These are phyloP conservation scores for Bembecia ichneumoniformis DNA, from an alignment of 2,888 invertebrate species.

Conservation along the genomic window DNA sequence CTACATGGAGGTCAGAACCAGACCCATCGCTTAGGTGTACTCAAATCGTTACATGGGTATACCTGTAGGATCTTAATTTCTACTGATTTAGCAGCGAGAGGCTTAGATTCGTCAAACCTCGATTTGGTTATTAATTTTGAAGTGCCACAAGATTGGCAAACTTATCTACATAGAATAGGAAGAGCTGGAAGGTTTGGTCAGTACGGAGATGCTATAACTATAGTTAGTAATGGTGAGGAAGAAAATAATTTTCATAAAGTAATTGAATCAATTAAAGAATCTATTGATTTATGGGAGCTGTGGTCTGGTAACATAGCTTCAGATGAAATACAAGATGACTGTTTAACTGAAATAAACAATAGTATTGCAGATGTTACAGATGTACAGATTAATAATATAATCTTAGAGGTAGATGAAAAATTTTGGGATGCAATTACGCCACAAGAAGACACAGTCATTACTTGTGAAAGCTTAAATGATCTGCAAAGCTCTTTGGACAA, in stretches of 20 bases:
- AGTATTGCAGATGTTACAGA: neutral
- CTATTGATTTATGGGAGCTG: constrained; percentile 29
- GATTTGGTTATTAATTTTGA: constrained; percentile 96
- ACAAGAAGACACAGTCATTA: constrained; percentile 2
- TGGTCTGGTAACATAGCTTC: constrained; percentile 31
- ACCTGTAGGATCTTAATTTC: constrained; percentile 89
- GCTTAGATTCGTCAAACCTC: constrained; percentile 94
- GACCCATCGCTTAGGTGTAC: constrained; percentile 79
- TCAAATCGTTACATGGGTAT: constrained; percentile 83
- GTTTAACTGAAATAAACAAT: neutral
- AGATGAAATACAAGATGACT: neutral
- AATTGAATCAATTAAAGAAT: constrained; percentile 68
- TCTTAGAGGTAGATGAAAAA: constrained; percentile 7
- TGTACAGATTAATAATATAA: neutral
- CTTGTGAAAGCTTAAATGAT: neutral
- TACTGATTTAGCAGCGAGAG: constrained; percentile 92
- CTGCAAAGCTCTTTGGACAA: neutral
- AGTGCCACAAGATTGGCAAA: constrained; percentile 82
- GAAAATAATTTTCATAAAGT: constrained; percentile 69
- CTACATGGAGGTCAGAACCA: constrained; percentile 88
- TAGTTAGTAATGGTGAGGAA: constrained; percentile 79
- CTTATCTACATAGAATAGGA: constrained; percentile 95
- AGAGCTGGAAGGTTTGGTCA: constrained; percentile 95
- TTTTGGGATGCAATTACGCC: constrained; percentile 27
- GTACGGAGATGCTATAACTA: constrained; percentile 83